phyloP scores from a whole-genome alignment of 2,113 vertebrate species.

The Eulemur macaco region DNA sequence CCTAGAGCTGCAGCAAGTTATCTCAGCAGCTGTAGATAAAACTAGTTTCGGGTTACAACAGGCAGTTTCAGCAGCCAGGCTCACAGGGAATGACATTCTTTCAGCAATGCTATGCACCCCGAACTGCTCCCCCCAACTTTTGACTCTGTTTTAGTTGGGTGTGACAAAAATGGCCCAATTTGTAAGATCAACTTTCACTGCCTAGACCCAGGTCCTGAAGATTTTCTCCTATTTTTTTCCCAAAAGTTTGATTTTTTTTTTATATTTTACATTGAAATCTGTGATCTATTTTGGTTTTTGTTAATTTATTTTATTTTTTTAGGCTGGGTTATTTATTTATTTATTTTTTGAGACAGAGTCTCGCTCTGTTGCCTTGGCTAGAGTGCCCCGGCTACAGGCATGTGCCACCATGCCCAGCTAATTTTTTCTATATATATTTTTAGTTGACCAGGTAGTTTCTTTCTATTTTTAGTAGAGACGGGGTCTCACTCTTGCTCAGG shows the following conservation, averaged over 20 bases:
- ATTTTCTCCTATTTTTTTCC: not conserved
- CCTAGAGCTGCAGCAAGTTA: not conserved
- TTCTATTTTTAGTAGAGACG: no score
- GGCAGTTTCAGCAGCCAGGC: not conserved
- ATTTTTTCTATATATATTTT: no score
- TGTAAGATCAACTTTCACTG: not conserved
- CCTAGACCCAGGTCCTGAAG: not conserved
- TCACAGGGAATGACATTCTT: no score
- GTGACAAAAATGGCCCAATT: not conserved
- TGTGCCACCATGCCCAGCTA: no score
- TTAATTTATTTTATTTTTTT: no score
- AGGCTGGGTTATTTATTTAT: no score
- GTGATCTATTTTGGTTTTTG: not conserved
- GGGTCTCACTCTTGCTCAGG: no score
- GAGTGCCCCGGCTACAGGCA: no score
- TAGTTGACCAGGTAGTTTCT: no score
- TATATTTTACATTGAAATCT: not conserved
- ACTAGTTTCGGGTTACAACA: not conserved
- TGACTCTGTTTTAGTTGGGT: not conserved
- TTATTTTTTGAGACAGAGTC: no score
- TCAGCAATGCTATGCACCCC: not conserved
- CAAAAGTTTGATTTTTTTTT: not conserved
- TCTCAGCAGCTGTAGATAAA: not conserved
- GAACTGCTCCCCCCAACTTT: not conserved
- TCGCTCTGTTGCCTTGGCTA: no score